Evolutionary conservation across 2,113 vertebrate species (phyloP).

Genomic region (Saccopteryx leptura): DNA sequence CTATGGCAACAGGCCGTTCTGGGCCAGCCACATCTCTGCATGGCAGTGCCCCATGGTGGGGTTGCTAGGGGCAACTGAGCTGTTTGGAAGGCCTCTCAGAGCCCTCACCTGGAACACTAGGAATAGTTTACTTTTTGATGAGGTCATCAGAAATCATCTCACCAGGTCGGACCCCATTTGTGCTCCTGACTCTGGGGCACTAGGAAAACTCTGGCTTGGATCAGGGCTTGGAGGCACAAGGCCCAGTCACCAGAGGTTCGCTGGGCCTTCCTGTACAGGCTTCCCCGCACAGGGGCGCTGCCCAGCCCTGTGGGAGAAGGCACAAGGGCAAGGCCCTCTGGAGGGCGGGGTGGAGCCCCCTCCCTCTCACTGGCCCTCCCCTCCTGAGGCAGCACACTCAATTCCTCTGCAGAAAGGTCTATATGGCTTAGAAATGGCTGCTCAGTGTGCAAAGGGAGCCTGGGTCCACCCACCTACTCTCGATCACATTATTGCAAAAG

Average conservation of each 20-base stretch:
- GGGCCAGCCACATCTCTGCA: conserved; percentile 78
- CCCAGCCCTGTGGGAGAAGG: conserved; percentile 22
- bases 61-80: conserved; percentile 85
- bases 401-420: conserved; percentile 82
- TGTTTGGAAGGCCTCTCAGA: conserved; percentile 84
- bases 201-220: conserved; percentile 29
- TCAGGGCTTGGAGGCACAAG: conserved; percentile 38
- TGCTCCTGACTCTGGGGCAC: conserved; percentile 57
- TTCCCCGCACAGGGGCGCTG: neutral
- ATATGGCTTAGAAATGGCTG: conserved; percentile 89
- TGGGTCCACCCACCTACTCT: conserved; percentile 80
- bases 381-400: conserved; percentile 70
- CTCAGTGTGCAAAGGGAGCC: conserved; percentile 84
- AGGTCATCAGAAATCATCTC: conserved; percentile 74
- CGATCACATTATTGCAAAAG: conserved; percentile 92
- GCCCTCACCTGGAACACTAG: conserved; percentile 80
- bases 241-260: conserved; percentile 33
- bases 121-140: conserved; percentile 73
- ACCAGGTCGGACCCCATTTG: conserved; percentile 69
- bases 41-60: conserved; percentile 77
- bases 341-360: conserved; percentile 49
- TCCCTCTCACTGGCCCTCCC: conserved; percentile 5
- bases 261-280: neutral
- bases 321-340: conserved; percentile 38
- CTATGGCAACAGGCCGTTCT: conserved; percentile 85